Conservation (phyloP, 92 coral and sea anemone species). For the Phenganax stokvisi region DNA sequence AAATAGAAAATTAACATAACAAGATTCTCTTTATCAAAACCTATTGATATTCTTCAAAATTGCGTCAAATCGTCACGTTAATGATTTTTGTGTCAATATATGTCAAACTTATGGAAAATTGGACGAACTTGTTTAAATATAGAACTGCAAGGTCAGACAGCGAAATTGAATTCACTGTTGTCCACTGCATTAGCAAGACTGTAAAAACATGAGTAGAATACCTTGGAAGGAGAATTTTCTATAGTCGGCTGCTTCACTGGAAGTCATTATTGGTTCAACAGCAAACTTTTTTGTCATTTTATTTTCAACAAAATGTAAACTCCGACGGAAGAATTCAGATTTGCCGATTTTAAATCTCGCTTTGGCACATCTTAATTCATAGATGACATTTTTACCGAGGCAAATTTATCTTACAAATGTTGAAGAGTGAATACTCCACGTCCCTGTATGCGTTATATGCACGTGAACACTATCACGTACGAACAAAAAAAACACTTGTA, state of each 20-base stretch:
- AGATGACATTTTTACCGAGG: conserved; percentile 30
- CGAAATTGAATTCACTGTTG: too few relatives aligned
- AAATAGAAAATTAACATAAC: too few relatives aligned
- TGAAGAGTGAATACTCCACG: conserved; percentile 14
- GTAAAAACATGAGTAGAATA: background rate
- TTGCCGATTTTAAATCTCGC: conserved; percentile 25
- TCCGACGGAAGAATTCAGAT: conserved; percentile 24
- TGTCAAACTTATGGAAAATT: too few relatives aligned
- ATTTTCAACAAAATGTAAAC: background rate
- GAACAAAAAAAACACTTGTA: background rate
- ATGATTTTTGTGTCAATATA: too few relatives aligned
- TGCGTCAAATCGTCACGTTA: too few relatives aligned
- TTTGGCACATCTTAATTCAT: conserved; percentile 21
- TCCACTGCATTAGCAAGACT: too few relatives aligned
- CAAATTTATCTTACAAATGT: conserved; percentile 16
- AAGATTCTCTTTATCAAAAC: too few relatives aligned
- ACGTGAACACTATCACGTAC: background rate
- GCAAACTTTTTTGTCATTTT: conserved; percentile 27
- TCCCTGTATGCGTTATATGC: conserved; percentile 6
- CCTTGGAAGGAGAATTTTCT: background rate
- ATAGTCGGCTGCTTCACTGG: background rate
- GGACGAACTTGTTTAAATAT: too few relatives aligned
- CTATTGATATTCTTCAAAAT: too few relatives aligned
- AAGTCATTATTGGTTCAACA: conserved; percentile 24
- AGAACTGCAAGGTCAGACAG: too few relatives aligned